Evolutionary conservation across 1,140 invertebrate species (phyloP), one percentile per base, ranked within the genome.

Genomic region (Maconellicoccus hirsutus): DNA sequence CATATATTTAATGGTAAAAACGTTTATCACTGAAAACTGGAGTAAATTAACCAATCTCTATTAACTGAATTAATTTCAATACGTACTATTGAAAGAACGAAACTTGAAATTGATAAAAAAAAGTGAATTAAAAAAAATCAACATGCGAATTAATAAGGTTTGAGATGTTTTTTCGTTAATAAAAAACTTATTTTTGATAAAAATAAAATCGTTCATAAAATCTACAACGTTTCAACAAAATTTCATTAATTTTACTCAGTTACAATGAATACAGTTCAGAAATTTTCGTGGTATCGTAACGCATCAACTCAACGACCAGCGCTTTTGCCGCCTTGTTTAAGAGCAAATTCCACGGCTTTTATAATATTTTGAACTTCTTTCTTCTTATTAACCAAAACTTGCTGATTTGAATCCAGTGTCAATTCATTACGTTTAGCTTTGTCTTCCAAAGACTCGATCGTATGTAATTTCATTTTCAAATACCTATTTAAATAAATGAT

Each of bases 381-480:
- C 25, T 66, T 66, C 61, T 66, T 66, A 4, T 19, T 4, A 2
- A 66, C 25, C 21, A 23, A 23, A 4, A 22, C 61, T 25, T 26
- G 10, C 25, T 66, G 61, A 16, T 66, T 66, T 8, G 21, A 2
- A 26, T 66, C 61, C 16, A 66, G 25, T 10, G 2, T 16, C 19
- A 66, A 23, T 22, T 66, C 61, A 16, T 16, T 26, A 14, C 25
- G 2, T 23, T 25, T 66, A 1, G 16, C 61, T 66, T 66, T 66
- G 14, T 25, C 21, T 23, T 66, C 61, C 61, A 66, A 23, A 1
- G 21, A 26, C 22, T 66, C 61, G 19, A 66, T 66, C 10, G 61
- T 66, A 66, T 66, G 61, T 25, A 66, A 25, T 26, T 66, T 66
- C 61, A 66, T 66, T 22, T 16, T 66, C 21, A 66, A 66, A 26